These are phyloP conservation scores for Andricus quercusramuli DNA, from an alignment of 2,888 invertebrate species.

Conservation along the genomic window DNA sequence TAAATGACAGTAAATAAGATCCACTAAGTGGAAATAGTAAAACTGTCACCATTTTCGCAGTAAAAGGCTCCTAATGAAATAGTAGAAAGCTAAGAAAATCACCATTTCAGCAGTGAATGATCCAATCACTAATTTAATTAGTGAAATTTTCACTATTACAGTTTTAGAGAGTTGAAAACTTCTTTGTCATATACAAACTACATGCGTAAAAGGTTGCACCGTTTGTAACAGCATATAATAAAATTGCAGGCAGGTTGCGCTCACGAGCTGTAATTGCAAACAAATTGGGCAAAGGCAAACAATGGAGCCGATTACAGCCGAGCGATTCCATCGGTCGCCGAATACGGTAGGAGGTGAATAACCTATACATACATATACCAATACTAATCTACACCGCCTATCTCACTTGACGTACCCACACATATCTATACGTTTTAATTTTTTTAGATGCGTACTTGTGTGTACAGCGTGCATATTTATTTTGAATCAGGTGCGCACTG, in stretches of 20 bases:
- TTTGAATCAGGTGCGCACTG: neutral
- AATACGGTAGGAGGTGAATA: slow-evolving; percentile 68
- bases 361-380: slow-evolving; percentile 58
- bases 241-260: neutral
- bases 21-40: no score
- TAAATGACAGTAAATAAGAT: no score
- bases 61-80: no score
- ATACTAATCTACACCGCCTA: slow-evolving; percentile 37
- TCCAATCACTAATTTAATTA: no score
- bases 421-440: neutral
- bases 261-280: slow-evolving; percentile 15
- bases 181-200: no score
- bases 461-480: neutral
- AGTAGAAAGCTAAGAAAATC: no score
- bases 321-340: slow-evolving; percentile 60
- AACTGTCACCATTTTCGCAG: no score
- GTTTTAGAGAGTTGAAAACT: no score
- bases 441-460: neutral
- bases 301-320: neutral
- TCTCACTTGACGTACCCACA: neutral
- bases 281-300: slow-evolving; percentile 16
- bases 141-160: no score
- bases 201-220: no score
- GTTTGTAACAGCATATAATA: neutral
- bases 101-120: no score